Evolutionary conservation across 64 coral and sea anemone species (phyloP).

Genomic region (Porites lutea): DNA sequence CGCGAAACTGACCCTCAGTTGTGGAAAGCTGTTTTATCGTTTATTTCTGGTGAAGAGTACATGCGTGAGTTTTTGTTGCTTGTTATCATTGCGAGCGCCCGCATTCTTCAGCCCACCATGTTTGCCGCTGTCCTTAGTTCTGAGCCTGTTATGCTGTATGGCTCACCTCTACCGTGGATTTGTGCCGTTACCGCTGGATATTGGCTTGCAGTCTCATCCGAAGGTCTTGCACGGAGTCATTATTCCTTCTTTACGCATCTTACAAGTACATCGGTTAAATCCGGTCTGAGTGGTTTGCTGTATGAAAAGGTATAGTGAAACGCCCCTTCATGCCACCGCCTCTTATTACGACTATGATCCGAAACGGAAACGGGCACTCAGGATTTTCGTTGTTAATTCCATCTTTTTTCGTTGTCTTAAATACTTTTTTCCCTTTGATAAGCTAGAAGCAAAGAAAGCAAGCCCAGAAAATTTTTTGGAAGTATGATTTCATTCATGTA

Average conservation of each 20-base stretch:
- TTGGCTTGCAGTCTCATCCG: constrained; percentile 10
- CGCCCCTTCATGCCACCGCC: too few species aligned
- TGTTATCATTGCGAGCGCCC: background rate
- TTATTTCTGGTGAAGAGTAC: background rate
- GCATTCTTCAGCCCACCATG: constrained; percentile 20
- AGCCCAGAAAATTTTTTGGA: too few species aligned
- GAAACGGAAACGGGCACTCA: too few species aligned
- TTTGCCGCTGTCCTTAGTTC: background rate
- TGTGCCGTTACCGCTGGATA: background rate
- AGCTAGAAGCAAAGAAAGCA: too few species aligned
- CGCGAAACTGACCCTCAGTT: background rate
- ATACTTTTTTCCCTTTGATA: too few species aligned
- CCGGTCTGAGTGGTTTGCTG: constrained; percentile 12
- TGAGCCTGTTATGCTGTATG: constrained; percentile 6
- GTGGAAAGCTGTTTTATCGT: background rate
- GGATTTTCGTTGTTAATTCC: too few species aligned
- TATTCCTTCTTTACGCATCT: background rate
- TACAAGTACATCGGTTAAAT: constrained; percentile 23
- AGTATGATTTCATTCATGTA: too few species aligned
- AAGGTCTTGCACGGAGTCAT: background rate
- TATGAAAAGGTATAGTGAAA: constrained; percentile 1
- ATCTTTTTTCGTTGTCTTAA: too few species aligned
- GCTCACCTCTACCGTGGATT: background rate
- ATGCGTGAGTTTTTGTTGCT: background rate
- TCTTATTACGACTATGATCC: too few species aligned